A percentile compares a stretch with the other conserved stretches of the same genome.
These are phyloP conservation scores for Helicoverpa armigera DNA, from an alignment of 1,140 invertebrate species.

Conservation along the genomic window DNA sequence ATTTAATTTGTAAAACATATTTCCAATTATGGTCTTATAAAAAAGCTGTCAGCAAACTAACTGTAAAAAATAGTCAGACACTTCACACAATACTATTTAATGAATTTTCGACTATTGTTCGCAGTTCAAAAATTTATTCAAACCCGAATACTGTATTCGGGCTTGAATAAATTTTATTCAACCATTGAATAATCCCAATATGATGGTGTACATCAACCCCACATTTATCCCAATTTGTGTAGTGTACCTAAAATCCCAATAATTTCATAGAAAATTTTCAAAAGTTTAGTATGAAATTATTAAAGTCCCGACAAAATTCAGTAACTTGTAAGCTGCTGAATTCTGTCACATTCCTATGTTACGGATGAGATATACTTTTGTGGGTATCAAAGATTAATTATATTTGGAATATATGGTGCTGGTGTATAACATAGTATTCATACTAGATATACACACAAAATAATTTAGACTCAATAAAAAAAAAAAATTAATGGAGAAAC, in stretches of 20 bases:
- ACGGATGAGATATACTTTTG: conserved; percentile 35
- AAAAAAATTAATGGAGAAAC: no score
- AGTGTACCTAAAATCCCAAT: conserved; percentile 17
- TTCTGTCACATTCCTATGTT: background rate
- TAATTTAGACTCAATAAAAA: no score
- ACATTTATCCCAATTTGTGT: conserved; percentile 29
- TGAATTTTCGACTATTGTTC: conserved; percentile 26
- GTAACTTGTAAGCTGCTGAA: background rate
- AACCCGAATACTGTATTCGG: conserved; percentile 32
- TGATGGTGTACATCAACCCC: conserved; percentile 28
- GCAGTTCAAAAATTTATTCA: conserved; percentile 44
- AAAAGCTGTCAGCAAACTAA: conserved; percentile 38
- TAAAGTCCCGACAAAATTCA: conserved; percentile 38
- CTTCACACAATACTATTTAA: background rate
- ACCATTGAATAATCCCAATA: conserved; percentile 8
- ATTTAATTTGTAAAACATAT: conserved; percentile 22
- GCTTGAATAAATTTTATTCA: conserved; percentile 37
- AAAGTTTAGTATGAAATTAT: conserved; percentile 38
- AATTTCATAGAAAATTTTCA: conserved; percentile 40
- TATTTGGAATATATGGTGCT: no score
- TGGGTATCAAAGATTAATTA: background rate
- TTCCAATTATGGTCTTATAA: conserved; percentile 6
- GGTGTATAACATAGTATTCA: no score
- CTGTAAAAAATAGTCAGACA: conserved; percentile 34
- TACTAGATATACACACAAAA: no score